Evolutionary conservation across 2,113 vertebrate genomes (phyloP), one percentile per base, ranked within the genome.

Genomic region (Tyto alba): DNA sequence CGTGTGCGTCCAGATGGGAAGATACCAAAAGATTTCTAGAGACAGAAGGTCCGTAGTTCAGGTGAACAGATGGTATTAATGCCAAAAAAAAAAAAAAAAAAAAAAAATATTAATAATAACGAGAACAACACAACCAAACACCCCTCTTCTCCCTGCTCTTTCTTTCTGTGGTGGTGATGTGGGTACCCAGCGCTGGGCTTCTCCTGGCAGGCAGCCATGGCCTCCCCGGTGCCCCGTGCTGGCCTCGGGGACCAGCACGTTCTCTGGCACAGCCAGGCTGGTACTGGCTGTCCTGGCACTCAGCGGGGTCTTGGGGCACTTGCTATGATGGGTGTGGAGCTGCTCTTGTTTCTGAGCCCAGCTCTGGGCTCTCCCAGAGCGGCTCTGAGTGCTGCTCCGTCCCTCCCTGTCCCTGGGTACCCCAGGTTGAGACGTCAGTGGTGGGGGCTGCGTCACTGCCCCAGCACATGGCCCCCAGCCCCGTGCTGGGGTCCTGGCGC

Each of bases 21-120:
- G 93, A 94, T 95, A 95, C 94, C 95, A 90, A 95, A 97, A 94
- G 94, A 88, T 95, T 85, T 91, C 75, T 93, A 67, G 88, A 89
- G 78, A 30, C 95, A 96, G 93, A 71, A 96, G 95, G 93, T 68
- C 92, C 90, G 29, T 94, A 93, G 92, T 94, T 96, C 95, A 95
- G 96, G 94, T 96, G 93, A 93, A 92, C 95, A 93, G 89, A 94
- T 84, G 96, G 96, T 97, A 67, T 96, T 93, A 11, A n/a, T 95
- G 88, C 96, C 95, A 96, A 97, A 97, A 96, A 94, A 77, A 62
- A 52, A 41, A 27, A 40, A 55, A 55, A 50, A 40, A 68, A 36
- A 66, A 57, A 63, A 3, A 73, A 63, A 73, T 30, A 43, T 41
- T 87, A 97, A 96, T 90, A 96, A 96, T 93, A 97, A 95, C 0